Evolutionary conservation across 2,113 vertebrate genomes (phyloP).

Genomic region (Ardeotis arabs): DNA sequence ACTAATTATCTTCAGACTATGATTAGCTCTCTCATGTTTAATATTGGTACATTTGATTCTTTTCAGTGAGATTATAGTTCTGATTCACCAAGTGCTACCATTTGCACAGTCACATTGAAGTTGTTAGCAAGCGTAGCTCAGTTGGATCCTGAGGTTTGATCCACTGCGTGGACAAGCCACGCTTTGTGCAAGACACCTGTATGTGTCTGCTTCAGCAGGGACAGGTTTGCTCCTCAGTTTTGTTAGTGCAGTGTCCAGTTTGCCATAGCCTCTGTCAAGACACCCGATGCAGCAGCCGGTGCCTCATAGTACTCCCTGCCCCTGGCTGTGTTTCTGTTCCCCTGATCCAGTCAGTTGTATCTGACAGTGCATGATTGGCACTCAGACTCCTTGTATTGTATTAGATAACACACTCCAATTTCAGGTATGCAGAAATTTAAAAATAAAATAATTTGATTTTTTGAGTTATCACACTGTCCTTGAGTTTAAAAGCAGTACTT

Average conservation of each 20-base stretch:
- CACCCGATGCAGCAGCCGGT: rapidly evolving
- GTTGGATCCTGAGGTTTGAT: neutral
- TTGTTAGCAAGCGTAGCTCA: neutral
- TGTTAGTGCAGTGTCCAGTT: neutral
- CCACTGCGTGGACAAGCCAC: neutral
- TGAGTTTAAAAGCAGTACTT: neutral
- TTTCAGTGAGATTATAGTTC: neutral
- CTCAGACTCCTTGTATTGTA: neutral
- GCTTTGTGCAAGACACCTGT: neutral
- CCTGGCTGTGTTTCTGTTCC: neutral
- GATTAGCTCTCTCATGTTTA: neutral
- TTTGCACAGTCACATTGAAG: neutral
- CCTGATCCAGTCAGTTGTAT: neutral
- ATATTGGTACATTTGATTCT: neutral
- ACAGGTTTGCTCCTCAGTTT: neutral
- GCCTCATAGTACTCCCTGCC: neutral
- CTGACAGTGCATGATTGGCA: neutral
- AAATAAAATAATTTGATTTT: neutral
- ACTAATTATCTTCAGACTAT: neutral
- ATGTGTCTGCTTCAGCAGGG: neutral
- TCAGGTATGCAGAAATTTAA: neutral
- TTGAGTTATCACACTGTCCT: neutral
- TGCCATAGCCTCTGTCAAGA: neutral
- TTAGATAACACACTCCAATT: neutral
- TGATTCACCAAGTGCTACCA: neutral